Base-by-base conservation (phyloP, 2,113 vertebrate species). In the Murina feae region DNA sequence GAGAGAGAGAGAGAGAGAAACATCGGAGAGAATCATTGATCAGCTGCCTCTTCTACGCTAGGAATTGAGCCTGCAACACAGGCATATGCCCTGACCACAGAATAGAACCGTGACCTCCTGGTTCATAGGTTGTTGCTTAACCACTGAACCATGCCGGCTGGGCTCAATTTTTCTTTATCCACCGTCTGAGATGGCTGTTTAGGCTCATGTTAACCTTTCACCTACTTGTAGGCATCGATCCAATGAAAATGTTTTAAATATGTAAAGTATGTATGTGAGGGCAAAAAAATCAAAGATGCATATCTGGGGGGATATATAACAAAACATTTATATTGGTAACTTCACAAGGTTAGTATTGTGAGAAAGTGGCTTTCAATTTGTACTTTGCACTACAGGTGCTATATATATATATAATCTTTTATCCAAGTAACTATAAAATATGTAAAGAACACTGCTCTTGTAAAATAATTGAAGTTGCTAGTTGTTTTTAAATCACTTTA, bases 381-480 rank as follows among this genome's bases (percentile, higher is more conserved):
- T 91, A 80, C 30, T 72, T 75, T 75, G 71, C n/a, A 79, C 7
- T n/a, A n/a, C n/a, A n/a, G n/a, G n/a, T n/a, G n/a, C n/a, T 58
- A 23, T 25, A 25, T 30, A 63, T 12, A 63, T 63, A 63, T 65
- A 65, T 16, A 66, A 17, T 79, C 28, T 58, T 74, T 90, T 75
- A 65, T 58, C 30, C 20, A 42, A 72, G 9, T 86, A 47, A 55
- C 23, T 42, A 14, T 71, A 78, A 78, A 93, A 78, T 2, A 60
- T 60, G 89, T 83, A 79, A 51, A 23, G 42, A 44, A 37, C 14
- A 72, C 4, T 68, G 21, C 28, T 42, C 32, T 58, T 88, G n/a
- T 78, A 83, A 92, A 94, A 68, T 91, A 87, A 95, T 58, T 58
- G 49, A 94, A 84, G 6, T 65, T 93, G 32, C 60, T 79, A 60